Evolutionary conservation across 2,113 vertebrate genomes (phyloP).

Genomic region (Bungarus multicinctus): DNA sequence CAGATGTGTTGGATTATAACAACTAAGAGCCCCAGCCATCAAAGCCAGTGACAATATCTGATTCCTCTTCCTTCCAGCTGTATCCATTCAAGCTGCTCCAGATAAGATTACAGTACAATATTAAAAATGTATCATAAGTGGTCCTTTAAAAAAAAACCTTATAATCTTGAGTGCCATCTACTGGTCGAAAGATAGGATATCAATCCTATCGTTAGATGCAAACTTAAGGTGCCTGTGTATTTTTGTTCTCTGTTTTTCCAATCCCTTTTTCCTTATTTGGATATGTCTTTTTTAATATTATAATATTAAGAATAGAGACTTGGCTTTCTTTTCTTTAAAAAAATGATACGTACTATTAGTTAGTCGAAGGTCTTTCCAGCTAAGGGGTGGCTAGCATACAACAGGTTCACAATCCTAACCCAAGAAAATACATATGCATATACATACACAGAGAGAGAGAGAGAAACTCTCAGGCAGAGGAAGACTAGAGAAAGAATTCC

Average conservation of each 20-base stretch:
- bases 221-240: not conserved
- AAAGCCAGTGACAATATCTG: not conserved
- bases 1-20: not conserved
- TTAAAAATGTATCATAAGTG: not conserved
- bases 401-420: not conserved
- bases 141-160: not conserved
- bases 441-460: no score
- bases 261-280: not conserved
- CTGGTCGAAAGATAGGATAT: not conserved
- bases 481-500: not conserved
- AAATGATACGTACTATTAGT: not conserved
- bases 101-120: not conserved
- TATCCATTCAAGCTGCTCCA: not conserved
- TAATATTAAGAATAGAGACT: not conserved
- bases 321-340: not conserved
- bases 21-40: not conserved
- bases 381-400: not conserved
- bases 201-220: not conserved
- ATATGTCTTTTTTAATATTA: not conserved
- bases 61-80: not conserved
- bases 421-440: not conserved
- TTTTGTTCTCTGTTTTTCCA: not conserved
- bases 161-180: not conserved
- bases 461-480: not conserved
- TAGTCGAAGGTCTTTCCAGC: not conserved